These are phyloP conservation scores for Epizoanthus ramosus DNA, from an alignment of 92 coral and sea anemone genomes.

Conservation along the genomic window DNA sequence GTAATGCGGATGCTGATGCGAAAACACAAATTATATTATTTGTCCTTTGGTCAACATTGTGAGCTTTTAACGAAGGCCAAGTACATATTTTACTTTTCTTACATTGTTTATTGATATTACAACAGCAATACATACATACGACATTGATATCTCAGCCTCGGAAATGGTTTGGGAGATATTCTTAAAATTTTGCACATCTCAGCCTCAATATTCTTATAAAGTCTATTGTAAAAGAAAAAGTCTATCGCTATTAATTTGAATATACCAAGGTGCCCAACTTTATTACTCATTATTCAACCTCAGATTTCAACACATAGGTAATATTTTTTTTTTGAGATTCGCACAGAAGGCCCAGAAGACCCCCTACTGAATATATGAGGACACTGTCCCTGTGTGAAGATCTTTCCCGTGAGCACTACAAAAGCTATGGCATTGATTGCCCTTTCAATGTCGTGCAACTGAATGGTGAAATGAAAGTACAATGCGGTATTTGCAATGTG, in stretches of 20 bases:
- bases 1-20: too few relatives aligned
- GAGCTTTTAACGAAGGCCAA: too few relatives aligned
- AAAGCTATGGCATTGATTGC: neutral
- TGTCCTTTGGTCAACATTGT: too few relatives aligned
- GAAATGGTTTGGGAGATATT: too few relatives aligned
- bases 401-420: neutral
- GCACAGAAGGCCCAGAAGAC: conserved; percentile 3
- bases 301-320: conserved; percentile 14
- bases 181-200: too few relatives aligned
- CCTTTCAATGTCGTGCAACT: neutral
- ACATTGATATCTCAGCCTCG: too few relatives aligned
- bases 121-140: too few relatives aligned
- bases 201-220: too few relatives aligned
- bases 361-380: neutral
- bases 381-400: conserved; percentile 5
- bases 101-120: too few relatives aligned
- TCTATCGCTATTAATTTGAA: neutral
- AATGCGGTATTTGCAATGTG: neutral
- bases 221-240: too few relatives aligned
- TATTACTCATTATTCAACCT: neutral
- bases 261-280: conserved; percentile 3
- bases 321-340: neutral
- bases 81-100: too few relatives aligned
- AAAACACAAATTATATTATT: too few relatives aligned
- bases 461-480: neutral